Base-by-base conservation (phyloP, 1,140 invertebrate genomes). In the Gonioctena quinquepunctata region DNA sequence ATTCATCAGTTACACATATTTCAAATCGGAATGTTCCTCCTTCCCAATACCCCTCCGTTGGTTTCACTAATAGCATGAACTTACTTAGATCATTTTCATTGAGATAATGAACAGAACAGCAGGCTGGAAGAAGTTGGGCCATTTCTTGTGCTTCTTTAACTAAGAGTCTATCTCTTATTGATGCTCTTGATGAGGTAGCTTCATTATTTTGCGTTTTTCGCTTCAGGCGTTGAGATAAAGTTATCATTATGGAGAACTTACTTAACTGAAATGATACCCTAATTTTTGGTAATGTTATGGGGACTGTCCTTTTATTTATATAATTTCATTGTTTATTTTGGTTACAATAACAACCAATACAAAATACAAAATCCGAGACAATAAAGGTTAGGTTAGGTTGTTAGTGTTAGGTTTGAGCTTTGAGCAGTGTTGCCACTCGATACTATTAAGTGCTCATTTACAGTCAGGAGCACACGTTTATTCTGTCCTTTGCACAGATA, bases 71-170 rank as follows among this genome's bases (percentile, higher is more conserved):
- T 27, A 98, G 83, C 21, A 84, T 86, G 83, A 98, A 96, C 74
- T 93, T 90, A 82, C 94, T 90, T 11, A 98, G 85, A 73, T 89
- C 86, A 83, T 96, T 90, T 26, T 93, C 92, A 85, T 96, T 91
- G 52, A 90, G 88, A 82, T 97, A 97, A 68, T 87, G 84, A 3
- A 94, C 88, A 80, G 89, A 88, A 84, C 94, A 97, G 3, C 92
- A 93, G 52, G 84, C 82, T 13, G 95, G 94, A 66, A 97, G 85
- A 72, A 90, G 92, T 79, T 93, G 89, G 77, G 96, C 90, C 91
- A 98, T 92, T 86, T 98, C 96, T 86, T 95, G 93, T 11, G 97
- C 93, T 85, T 94, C 94, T 87, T 94, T 94, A 3, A 94, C 87
- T 50, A 96, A 84, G 23, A 96, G 85, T 82, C 92, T 93, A 82